phyloP scores from a whole-genome alignment of 2,113 vertebrate species.

The Arenaria interpres region DNA sequence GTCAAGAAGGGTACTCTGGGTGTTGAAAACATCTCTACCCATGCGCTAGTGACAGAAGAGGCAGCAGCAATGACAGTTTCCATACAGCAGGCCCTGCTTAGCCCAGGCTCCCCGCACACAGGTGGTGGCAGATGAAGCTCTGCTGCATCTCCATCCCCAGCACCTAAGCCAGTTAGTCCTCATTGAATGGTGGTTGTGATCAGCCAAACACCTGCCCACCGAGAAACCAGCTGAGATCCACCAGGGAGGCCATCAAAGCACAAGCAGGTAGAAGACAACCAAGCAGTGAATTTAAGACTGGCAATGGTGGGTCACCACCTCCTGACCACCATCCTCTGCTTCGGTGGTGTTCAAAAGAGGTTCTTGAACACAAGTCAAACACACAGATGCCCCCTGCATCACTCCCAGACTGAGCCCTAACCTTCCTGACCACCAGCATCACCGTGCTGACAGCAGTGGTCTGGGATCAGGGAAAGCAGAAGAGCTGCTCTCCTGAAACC shows the following conservation, averaged over 20 bases:
- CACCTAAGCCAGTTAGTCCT: fast-evolving
- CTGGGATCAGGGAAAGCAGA: background rate
- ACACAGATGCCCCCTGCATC: background rate
- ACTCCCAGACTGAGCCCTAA: background rate
- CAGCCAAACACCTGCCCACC: background rate
- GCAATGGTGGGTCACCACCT: background rate
- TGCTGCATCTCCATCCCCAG: background rate
- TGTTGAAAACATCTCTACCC: background rate
- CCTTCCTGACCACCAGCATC: background rate
- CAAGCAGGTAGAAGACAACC: background rate
- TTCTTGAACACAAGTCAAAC: background rate
- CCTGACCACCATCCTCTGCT: background rate
- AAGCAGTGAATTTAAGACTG: background rate
- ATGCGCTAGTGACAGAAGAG: background rate
- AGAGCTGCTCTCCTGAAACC: background rate
- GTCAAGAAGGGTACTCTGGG: background rate
- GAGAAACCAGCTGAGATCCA: background rate
- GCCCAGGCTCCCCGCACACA: background rate
- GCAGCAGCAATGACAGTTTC: background rate
- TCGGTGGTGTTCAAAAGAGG: background rate
- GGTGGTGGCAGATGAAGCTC: background rate
- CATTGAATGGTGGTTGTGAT: fast-evolving
- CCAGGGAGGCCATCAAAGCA: background rate
- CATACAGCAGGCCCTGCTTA: background rate
- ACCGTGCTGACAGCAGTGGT: fast-evolving